These are phyloP conservation scores for Dysmachus trigonus DNA, from an alignment of 2,888 invertebrate genomes.

Conservation along the genomic window DNA sequence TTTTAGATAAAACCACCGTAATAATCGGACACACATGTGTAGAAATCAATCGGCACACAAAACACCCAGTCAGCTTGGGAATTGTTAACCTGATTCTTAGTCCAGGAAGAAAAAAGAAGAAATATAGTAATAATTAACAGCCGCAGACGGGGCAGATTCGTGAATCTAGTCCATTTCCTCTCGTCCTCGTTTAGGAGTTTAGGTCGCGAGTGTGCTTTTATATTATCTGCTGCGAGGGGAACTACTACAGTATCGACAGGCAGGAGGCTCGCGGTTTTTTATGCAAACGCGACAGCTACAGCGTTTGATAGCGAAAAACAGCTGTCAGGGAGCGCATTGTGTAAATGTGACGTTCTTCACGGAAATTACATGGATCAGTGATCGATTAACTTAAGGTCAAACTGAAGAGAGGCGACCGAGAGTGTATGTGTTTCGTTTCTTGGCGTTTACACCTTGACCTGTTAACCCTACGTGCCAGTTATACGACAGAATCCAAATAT, in stretches of 20 bases:
- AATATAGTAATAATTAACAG: not conserved
- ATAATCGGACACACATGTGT: not conserved
- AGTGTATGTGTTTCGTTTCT: constrained; percentile 20
- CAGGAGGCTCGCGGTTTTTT: not conserved
- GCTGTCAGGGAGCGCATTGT: not conserved
- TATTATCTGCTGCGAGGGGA: not conserved
- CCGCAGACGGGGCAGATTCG: not conserved
- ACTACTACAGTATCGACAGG: not conserved
- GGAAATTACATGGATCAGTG: constrained; percentile 20
- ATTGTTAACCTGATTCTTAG: constrained; percentile 37
- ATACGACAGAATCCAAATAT: constrained; percentile 20
- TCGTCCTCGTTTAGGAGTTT: not conserved
- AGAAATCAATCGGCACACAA: constrained; percentile 7
- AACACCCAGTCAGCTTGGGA: constrained; percentile 6
- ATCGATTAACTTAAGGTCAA: constrained; percentile 36
- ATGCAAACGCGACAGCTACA: not conserved
- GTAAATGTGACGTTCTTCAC: not conserved
- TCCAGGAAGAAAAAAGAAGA: not conserved
- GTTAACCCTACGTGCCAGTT: constrained; percentile 46
- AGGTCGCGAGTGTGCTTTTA: not conserved
- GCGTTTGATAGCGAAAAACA: not conserved
- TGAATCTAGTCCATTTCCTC: constrained; percentile 25
- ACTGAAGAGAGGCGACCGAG: constrained; percentile 12
- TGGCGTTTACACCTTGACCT: constrained; percentile 50
- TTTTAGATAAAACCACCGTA: not conserved